phyloP scores from a whole-genome alignment of 2,113 vertebrate genomes.

The Dasyprocta punctata region DNA sequence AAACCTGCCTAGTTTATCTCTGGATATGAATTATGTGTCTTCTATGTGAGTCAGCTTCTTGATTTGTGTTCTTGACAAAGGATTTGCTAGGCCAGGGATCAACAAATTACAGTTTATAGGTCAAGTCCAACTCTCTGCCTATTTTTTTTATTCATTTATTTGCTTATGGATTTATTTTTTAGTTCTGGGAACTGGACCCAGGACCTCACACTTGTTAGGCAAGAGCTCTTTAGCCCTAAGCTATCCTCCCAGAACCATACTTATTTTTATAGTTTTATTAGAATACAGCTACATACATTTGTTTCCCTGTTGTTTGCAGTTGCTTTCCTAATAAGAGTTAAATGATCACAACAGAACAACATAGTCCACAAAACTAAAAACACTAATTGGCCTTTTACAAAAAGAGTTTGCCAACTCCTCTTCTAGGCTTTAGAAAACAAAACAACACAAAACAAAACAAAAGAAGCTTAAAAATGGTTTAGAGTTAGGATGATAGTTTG shows the following conservation, averaged over 20 bases:
- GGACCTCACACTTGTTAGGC: not conserved
- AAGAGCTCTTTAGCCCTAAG: not conserved
- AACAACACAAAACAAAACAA: not conserved
- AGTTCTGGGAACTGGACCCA: not conserved
- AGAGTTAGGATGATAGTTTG: conserved; percentile 1
- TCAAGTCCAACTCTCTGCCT: conserved; percentile 10
- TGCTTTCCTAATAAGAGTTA: not conserved
- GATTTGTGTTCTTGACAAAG: conserved; percentile 26
- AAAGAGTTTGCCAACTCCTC: not conserved
- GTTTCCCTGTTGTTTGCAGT: not conserved
- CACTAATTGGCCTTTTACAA: not conserved
- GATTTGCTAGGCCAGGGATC: not conserved
- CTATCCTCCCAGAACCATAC: not conserved
- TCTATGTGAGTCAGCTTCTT: not conserved
- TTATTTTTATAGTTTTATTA: conserved; percentile 10
- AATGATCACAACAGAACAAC: not conserved
- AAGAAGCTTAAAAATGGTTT: not conserved
- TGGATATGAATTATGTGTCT: conserved; percentile 4
- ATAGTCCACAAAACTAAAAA: conserved; percentile 16
- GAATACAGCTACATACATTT: not conserved
- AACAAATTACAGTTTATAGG: not conserved
- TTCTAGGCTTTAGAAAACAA: not conserved
- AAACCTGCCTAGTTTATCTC: not conserved
- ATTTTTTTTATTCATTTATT: not conserved
- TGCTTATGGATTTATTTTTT: not conserved